Evolutionary conservation across 2,113 vertebrate genomes (phyloP), one percentile per base, ranked within the genome.

Genomic region (Albula goreensis): DNA sequence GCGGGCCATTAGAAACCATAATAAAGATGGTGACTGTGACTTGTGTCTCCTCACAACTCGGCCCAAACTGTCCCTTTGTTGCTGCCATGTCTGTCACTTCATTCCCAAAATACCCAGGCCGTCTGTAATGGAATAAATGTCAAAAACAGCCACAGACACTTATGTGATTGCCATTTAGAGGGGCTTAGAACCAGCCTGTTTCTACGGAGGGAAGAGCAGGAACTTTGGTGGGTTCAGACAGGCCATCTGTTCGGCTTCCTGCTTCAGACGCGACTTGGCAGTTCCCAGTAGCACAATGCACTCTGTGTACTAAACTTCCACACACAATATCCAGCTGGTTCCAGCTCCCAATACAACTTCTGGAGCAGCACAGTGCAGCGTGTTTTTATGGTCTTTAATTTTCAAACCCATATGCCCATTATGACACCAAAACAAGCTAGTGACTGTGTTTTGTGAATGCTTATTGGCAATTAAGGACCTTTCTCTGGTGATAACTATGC

Each of bases 101-200:
- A 85, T 22, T 50, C 86, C 89, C 82, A 88, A 50, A 89, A 87
- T 86, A 83, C 83, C 83, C 53, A 56, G n/a, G 70, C 25, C 60
- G 70, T 83, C 89, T 85, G 78, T 12, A 9, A 74, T 48, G 70
- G 41, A 19, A 48, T 50, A 79, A 78, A 79, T 50, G 15, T 82
- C 51, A 78, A 78, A 57, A 83, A 82, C 31, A 77, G 31, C 82
- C 49, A 60, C 53, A 66, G 50, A 78, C 13, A n/a, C 51, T n/a
- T 82, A 15, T 25, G 50, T 22, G 50, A 57, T 57, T 78, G 49
- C 80, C 8, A 52, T 31, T 86, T 85, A 17, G 10, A 86, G 74
- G 74, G 60, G 31, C 80, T 87, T 66, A 83, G 78, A 53, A 25
- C 81, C 51, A 70, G 17, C 49, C 87, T 84, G 81, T 78, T 84